Percentiles rank a stretch among this genome's conserved stretches.
These are phyloP conservation scores for Gopherus flavomarginatus DNA, from an alignment of 2,113 vertebrate genomes.

Conservation along the genomic window DNA sequence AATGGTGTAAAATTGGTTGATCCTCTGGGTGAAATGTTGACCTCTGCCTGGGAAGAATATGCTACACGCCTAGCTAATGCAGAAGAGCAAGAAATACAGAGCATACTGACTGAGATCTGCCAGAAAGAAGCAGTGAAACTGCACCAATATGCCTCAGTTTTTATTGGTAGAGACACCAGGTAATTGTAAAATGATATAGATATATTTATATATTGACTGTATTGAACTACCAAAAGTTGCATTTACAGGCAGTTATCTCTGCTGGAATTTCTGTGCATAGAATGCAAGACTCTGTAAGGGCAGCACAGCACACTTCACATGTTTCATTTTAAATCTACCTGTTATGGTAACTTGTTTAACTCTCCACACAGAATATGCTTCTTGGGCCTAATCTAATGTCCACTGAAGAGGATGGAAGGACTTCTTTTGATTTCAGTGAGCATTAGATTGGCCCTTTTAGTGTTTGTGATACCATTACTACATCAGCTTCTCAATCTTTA, in stretches of 20 bases:
- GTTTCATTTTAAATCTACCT: background rate
- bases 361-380: background rate
- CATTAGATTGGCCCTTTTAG: background rate
- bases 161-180: conserved; percentile 95
- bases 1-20: conserved; percentile 96
- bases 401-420: background rate
- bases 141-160: conserved; percentile 81
- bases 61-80: conserved; percentile 91
- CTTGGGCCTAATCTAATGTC: background rate
- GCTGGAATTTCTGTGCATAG: background rate
- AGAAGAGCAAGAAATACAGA: conserved; percentile 83
- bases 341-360: background rate
- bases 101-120: conserved; percentile 80
- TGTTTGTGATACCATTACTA: background rate
- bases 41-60: conserved; percentile 89
- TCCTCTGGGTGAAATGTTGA: conserved; percentile 96
- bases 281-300: background rate
- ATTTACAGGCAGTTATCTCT: background rate
- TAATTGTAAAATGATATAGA: conserved; percentile 56
- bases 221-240: background rate
- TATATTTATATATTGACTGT: background rate
- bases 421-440: background rate
- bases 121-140: conserved; percentile 85
- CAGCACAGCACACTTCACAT: background rate
- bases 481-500: background rate